Base-by-base conservation (phyloP, 2,797 vertebrate genomes). In the Aphelocoma californica region DNA sequence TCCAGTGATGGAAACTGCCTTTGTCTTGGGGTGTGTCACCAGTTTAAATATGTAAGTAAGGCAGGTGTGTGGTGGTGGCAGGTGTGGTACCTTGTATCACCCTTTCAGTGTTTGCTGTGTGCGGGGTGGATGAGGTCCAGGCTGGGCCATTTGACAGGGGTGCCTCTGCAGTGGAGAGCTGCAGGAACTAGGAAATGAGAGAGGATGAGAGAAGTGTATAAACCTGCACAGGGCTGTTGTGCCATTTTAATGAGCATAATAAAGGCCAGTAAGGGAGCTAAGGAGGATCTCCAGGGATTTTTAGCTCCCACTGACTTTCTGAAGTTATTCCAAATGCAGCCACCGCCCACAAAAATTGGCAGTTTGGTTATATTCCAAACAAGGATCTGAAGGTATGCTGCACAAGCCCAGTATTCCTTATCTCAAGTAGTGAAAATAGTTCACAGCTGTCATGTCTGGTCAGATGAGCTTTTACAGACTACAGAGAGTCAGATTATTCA, bases 381-480 rank as follows among this genome's bases (percentile, higher is more conserved):
- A 58, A 44, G 28, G 74, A 36, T 34, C n/a, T 70, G 81, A n/a
- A 56, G 64, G 47, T 58, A 36, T 9, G 5, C 32, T 1, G 3
- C 62, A 67, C 2, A 4, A 53, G 9, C 53, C 21, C 15, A 7
- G 29, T 42, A 56, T 67, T 67, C 32, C 38, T 40, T 61, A 12
- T 38, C 51, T 88, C 20, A 71, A 61, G 23, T 48, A 74, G 17
- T 45, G 72, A 57, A 82, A 56, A 53, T 42, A 81, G 18, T 65
- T 86, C 42, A 53, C 42, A 78, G 58, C 48, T 74, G 75, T 56
- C 86, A 34, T 12, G 13, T 61, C 53, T 81, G 42, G 45, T 90
- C 69, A 60, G 34, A 90, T 54, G 66, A 95, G 38, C 20, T 64
- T 86, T 83, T 83, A 38, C 61, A 94, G 72, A 81, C 72, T 65